Evolutionary conservation across 2,888 invertebrate genomes (phyloP).

Genomic region (Boloria euphrosyne): DNA sequence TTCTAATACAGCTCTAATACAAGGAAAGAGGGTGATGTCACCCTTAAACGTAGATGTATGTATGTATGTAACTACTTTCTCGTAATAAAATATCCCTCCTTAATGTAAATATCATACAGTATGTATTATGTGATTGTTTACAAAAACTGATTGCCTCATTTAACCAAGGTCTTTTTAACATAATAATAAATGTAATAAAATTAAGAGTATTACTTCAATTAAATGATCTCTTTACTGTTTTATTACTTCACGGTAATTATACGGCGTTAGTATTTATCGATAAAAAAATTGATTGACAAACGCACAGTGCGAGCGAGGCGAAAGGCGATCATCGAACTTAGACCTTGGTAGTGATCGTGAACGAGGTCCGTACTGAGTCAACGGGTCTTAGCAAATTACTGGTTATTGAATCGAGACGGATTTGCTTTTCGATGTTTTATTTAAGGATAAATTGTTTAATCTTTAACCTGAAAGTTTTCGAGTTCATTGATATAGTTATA

Average conservation of each 20-base stretch:
- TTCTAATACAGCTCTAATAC: no score
- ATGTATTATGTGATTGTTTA: background rate
- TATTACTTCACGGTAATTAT: conserved; percentile 13
- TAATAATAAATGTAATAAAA: conserved; percentile 8
- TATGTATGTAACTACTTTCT: background rate
- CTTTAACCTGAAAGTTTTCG: conserved; percentile 15
- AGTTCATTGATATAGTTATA: background rate
- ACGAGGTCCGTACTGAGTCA: conserved; percentile 55
- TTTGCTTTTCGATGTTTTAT: conserved; percentile 15
- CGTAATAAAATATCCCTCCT: background rate
- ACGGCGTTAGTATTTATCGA: conserved; percentile 10
- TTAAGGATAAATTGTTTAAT: conserved; percentile 19
- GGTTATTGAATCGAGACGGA: conserved; percentile 20
- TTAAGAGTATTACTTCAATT: conserved; percentile 7
- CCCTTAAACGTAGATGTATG: no score
- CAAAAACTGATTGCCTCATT: conserved; percentile 8
- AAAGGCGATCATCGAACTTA: conserved; percentile 78
- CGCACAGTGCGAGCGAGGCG: conserved; percentile 49
- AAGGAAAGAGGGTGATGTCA: no score
- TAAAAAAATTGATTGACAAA: conserved; percentile 29
- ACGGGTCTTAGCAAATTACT: conserved; percentile 34
- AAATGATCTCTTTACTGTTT: conserved; percentile 1
- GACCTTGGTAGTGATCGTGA: conserved; percentile 74
- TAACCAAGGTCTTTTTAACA: conserved; percentile 15
- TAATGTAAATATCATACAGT: background rate